phyloP scores from a whole-genome alignment of 2,797 vertebrate genomes.

The Eospalax fontanierii region DNA sequence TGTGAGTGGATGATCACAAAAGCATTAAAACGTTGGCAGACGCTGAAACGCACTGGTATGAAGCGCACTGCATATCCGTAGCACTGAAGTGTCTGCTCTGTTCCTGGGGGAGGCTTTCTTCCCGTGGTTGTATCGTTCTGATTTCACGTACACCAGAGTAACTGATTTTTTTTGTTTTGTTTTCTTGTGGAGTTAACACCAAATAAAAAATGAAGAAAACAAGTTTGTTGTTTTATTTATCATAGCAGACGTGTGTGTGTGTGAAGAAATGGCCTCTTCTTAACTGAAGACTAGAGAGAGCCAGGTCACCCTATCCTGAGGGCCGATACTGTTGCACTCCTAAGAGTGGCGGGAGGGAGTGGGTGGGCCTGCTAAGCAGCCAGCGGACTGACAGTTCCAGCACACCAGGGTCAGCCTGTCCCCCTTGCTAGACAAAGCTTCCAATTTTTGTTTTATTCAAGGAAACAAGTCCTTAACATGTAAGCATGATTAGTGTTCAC shows the following conservation, averaged over 20 bases:
- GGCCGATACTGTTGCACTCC: background rate
- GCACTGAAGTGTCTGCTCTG: conserved; percentile 92
- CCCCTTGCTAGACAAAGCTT: background rate
- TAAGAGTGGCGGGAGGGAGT: background rate
- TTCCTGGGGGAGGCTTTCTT: conserved; percentile 91
- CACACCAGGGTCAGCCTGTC: background rate
- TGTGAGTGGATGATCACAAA: conserved; percentile 90
- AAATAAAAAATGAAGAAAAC: conserved; percentile 96
- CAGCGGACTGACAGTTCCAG: background rate
- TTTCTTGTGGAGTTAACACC: conserved; percentile 99
- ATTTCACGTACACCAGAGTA: conserved; percentile 98
- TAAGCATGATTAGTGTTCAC: background rate
- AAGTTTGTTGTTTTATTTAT: conserved; percentile 72
- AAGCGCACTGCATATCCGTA: conserved; percentile 91
- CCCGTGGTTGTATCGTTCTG: conserved; percentile 95
- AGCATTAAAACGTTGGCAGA: conserved; percentile 89
- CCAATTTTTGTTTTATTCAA: background rate
- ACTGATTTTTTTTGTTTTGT: conserved; percentile 95
- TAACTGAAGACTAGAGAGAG: background rate
- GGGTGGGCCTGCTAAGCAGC: background rate
- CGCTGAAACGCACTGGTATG: conserved; percentile 92
- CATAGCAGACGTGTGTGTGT: background rate
- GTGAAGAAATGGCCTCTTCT: background rate
- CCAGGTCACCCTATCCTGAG: background rate
- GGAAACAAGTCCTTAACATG: too few relatives aligned